Base-by-base conservation (phyloP, 2,888 invertebrate species). In the Drosophila maculinotata region DNA sequence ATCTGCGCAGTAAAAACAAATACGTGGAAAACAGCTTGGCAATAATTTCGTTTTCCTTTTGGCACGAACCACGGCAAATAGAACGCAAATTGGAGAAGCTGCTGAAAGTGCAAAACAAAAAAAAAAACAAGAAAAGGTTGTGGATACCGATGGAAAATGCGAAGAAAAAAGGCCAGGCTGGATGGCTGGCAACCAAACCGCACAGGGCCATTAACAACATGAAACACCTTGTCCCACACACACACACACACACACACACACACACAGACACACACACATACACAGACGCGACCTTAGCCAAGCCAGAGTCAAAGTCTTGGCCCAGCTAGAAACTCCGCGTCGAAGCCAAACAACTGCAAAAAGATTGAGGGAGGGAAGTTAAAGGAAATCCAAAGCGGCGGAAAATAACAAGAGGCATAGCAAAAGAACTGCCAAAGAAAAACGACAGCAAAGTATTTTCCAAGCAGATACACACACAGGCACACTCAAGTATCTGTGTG, bases 261-360 rank as follows among this genome's bases (percentile, higher is more conserved):
- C 31, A 41, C 64, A 15, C 6, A n/a, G n/a, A 30, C 30, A 39
- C 38, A 12, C 15, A 42, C 51, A 59, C 63, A 57, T 65, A 12
- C 45, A 57, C 36, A 59, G 56, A 47, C 79, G 12, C 79, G 81
- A 87, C 81, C 81, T 82, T 81, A 81, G 79, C 68, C 78, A 84
- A 78, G 80, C 33, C 48, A 72, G 41, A 62, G 67, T 12, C 47
- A 44, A 48, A 54, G 71, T 59, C 70, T 69, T 60, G 64, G 54
- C 52, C 49, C 33, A 53, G 30, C 45, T 12, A 20, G 45, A 41
- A 63, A 74, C 59, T 44, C 31, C 44, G 42, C 58, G 52, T 17
- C 39, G 78, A 76, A 76, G 84, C 82, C 85, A 69, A 72, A 69
- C 78, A 66, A 83, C 54, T 75, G 75, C 17, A 10, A 10, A 38